Base-by-base conservation (phyloP, 2,797 vertebrate species). In the Sebastes cheni region DNA sequence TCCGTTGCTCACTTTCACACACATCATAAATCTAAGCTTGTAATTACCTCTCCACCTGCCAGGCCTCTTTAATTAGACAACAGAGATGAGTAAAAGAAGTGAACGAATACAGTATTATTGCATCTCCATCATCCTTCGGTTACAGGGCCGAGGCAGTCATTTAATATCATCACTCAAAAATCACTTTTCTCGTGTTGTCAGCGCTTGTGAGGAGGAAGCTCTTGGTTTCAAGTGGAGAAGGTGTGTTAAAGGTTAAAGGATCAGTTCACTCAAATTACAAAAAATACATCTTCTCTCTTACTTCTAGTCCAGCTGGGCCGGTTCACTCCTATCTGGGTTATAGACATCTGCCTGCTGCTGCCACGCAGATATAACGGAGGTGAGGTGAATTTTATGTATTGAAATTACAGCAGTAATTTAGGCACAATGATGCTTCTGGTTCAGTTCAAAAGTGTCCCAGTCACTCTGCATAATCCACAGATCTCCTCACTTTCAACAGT, bases 51-150 rank as follows among this genome's bases (percentile, higher is more conserved):
- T 67, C 9, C 18, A 20, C 62, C 20, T 68, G 54, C 54, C 60
- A 60, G 67, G 61, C 13, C 6, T n/a, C 71, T 85, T 87, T 78
- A 86, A 82, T 88, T 86, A 77, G 72, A 85, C 69, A 77, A 65
- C 67, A 42, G 18, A 59, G 42, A 67, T n/a, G 68, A 75, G 1
- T 36, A 36, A 42, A 56, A 23, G 58, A 77, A 34, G 55, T 62
- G 36, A 79, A 67, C 50, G 59, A 79, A 8, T 5, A 55, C 3
- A 10, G 23, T 75, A 9, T 18, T 71, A 25, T 2, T 54, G 20
- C 55, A 70, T 56, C 56, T 69, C n/a, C 10, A 54, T 54, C 13
- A 68, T 34, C 67, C 36, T 23, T 61, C 25, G 25, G 30, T 42
- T 16, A 64, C 55, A 55, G 39, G 60, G 29, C 2, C 4, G 8